phyloP scores from a whole-genome alignment of 2,797 vertebrate genomes.

The Molossus molossus region DNA sequence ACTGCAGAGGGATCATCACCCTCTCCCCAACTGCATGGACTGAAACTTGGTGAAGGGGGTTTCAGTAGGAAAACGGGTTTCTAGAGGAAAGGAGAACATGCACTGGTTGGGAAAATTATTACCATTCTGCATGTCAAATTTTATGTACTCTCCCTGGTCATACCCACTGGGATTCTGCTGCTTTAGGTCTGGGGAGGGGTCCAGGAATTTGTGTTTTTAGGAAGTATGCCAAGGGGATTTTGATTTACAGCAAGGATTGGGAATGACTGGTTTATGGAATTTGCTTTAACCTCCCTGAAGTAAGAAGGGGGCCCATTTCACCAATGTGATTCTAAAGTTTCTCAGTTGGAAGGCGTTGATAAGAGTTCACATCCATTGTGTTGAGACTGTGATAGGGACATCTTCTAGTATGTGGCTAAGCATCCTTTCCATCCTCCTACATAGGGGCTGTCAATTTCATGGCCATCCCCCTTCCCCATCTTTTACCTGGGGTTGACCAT shows the following conservation, averaged over 20 bases:
- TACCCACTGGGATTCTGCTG: not conserved
- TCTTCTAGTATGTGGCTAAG: not conserved
- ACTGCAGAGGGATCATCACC: not conserved
- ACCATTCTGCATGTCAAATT: not conserved
- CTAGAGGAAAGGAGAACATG: not conserved
- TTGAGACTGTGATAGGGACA: not conserved
- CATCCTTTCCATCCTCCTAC: not conserved
- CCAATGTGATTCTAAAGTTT: conserved; percentile 61
- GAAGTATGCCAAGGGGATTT: conserved; percentile 55
- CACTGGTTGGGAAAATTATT: not conserved
- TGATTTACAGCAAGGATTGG: conserved; percentile 41
- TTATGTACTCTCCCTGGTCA: not conserved
- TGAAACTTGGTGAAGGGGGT: not conserved
- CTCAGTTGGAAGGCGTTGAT: not conserved
- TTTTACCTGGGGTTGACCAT: not conserved
- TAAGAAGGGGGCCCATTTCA: conserved; percentile 27
- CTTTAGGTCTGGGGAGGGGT: conserved; percentile 22
- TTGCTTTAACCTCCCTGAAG: not conserved
- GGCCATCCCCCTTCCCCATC: not conserved
- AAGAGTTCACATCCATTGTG: not conserved
- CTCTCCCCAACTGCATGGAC: not conserved
- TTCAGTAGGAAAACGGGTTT: conserved; percentile 16
- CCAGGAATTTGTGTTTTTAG: conserved; percentile 63
- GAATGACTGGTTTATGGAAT: conserved; percentile 59
- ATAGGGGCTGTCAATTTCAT: not conserved